Evolutionary conservation across 2,888 invertebrate genomes (phyloP).

Genomic region (Dynastes maya): DNA sequence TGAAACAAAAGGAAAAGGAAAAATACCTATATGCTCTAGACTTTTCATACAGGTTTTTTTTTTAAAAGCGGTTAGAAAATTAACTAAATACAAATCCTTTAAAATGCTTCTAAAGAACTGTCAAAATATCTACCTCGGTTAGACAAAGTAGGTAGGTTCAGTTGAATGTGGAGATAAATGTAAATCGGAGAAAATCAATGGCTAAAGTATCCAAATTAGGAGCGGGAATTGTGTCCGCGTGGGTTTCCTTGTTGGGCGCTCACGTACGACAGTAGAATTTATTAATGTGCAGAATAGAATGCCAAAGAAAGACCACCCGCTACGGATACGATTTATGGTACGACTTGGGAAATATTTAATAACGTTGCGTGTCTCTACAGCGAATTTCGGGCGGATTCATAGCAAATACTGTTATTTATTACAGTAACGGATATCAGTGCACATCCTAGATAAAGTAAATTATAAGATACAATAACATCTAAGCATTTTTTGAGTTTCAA

Average conservation of each 20-base stretch:
- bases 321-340: background rate
- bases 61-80: no score
- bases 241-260: constrained; percentile 25
- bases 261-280: constrained; percentile 23
- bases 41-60: no score
- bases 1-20: no score
- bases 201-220: constrained; percentile 32
- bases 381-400: background rate
- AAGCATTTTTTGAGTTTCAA: no score
- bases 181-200: constrained; percentile 35
- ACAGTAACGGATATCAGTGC: no score
- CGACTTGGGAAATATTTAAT: background rate
- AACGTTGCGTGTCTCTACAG: background rate
- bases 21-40: no score
- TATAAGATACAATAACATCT: no score
- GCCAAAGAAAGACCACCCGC: constrained; percentile 35
- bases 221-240: constrained; percentile 33
- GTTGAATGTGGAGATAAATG: constrained; percentile 19
- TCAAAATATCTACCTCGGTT: no score
- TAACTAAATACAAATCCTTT: no score
- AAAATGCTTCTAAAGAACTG: no score
- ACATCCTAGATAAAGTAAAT: no score
- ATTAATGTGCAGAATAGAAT: constrained; percentile 26
- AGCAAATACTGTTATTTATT: background rate
- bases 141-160: background rate